Evolutionary conservation across 2,888 invertebrate genomes (phyloP).

Genomic region (Cheilosia grossa): DNA sequence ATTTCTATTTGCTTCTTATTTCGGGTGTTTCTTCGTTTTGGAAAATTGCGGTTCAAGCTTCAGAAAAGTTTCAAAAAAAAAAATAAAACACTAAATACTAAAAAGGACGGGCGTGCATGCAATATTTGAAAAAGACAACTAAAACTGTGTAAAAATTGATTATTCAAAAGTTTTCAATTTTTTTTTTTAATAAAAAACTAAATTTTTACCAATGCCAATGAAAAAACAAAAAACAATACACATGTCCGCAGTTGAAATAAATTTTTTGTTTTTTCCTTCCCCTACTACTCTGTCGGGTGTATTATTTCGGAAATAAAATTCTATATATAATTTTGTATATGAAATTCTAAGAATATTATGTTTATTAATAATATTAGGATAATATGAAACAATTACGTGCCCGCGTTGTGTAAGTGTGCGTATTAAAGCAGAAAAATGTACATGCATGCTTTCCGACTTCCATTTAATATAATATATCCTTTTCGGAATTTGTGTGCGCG

Average conservation of each 20-base stretch:
- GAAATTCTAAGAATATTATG: slow-evolving; percentile 19
- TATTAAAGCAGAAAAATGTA: background rate
- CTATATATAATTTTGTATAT: slow-evolving; percentile 23
- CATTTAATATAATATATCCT: slow-evolving; percentile 7
- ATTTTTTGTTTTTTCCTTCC: background rate
- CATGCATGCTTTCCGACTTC: background rate
- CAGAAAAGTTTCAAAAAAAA: slow-evolving; percentile 2
- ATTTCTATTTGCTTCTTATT: slow-evolving; percentile 9
- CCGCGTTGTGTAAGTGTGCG: slow-evolving; percentile 37
- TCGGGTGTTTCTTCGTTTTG: slow-evolving; percentile 12
- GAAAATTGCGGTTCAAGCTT: slow-evolving; percentile 30
- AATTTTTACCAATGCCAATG: background rate
- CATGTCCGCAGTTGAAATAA: background rate
- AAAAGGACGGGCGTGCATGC: slow-evolving; percentile 1
- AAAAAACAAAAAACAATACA: background rate
- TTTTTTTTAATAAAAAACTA: background rate
- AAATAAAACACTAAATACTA: slow-evolving; percentile 10
- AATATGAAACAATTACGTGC: slow-evolving; percentile 12
- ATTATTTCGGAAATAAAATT: slow-evolving; percentile 21
- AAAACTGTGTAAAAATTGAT: background rate
- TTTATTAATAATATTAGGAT: slow-evolving; percentile 26
- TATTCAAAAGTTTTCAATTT: background rate
- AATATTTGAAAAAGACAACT: background rate
- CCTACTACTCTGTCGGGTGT: background rate
- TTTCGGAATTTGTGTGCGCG: background rate